Percentiles rank a stretch among this genome's conserved stretches.
Conservation (phyloP, 2,113 vertebrate species). For the Calidris pugnax region DNA sequence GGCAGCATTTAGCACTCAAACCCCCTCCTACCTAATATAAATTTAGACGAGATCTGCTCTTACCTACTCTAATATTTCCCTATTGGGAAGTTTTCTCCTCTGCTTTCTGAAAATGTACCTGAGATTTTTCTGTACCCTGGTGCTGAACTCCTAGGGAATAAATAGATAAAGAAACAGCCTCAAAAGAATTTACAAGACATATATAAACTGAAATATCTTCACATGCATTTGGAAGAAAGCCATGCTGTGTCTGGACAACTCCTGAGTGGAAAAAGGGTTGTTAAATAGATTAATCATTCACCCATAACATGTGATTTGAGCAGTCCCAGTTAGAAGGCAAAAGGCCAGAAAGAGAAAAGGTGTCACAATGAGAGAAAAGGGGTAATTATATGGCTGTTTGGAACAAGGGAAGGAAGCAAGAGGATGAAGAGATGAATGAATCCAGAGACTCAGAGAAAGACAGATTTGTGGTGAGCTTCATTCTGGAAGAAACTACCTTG, state of each 20-base stretch:
- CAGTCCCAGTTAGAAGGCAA: not conserved
- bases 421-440: not conserved
- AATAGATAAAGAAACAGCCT: not conserved
- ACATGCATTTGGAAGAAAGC: not conserved
- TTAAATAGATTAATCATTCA: not conserved
- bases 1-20: not conserved
- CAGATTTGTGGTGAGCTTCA: not conserved
- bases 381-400: not conserved
- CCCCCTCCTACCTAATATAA: not conserved
- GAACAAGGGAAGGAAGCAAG: not conserved
- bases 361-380: not conserved
- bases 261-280: not conserved
- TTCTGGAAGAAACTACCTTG: not conserved
- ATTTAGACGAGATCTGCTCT: not conserved
- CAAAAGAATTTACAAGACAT: not conserved
- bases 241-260: not conserved
- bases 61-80: not conserved
- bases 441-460: not conserved
- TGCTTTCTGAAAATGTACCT: not conserved
- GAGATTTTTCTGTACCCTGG: not conserved
- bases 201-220: not conserved
- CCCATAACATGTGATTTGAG: not conserved
- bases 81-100: not conserved
- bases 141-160: not conserved
- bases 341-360: not conserved